Evolutionary conservation across 1,140 invertebrate genomes (phyloP).

Genomic region (Dendrolimus kikuchii): DNA sequence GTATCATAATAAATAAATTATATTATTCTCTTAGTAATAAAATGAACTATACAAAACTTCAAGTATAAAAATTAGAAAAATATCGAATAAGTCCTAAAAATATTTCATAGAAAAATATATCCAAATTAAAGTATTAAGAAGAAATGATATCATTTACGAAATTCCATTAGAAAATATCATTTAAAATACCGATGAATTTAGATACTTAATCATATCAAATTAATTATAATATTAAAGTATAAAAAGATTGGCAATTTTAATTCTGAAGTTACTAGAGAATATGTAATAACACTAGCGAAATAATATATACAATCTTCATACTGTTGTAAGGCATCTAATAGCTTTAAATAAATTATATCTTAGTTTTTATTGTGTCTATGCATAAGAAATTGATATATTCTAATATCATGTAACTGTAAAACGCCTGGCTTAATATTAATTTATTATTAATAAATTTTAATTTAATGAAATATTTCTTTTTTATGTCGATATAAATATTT

Average conservation of each 20-base stretch:
- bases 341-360: constrained; percentile 41
- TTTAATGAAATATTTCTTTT: constrained; percentile 6
- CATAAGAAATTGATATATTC: constrained; percentile 11
- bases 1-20: no score
- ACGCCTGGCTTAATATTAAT: constrained; percentile 33
- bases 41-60: no score
- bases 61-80: no score
- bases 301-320: constrained; percentile 3
- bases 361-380: constrained; percentile 5
- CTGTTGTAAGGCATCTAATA: constrained; percentile 24
- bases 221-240: constrained; percentile 8
- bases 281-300: no score
- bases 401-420: constrained; percentile 22
- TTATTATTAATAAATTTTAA: constrained; percentile 21
- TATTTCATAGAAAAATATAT: no score
- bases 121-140: no score
- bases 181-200: constrained; percentile 19
- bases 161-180: constrained; percentile 11
- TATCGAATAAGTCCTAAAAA: no score
- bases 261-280: no score
- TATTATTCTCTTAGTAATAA: no score
- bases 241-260: no score
- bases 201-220: constrained; percentile 36
- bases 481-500: no score
- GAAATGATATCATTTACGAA: background rate